Evolutionary conservation across 1,140 invertebrate species (phyloP), one percentile per base, ranked within the genome.

Genomic region (Drosophila kanapiae): DNA sequence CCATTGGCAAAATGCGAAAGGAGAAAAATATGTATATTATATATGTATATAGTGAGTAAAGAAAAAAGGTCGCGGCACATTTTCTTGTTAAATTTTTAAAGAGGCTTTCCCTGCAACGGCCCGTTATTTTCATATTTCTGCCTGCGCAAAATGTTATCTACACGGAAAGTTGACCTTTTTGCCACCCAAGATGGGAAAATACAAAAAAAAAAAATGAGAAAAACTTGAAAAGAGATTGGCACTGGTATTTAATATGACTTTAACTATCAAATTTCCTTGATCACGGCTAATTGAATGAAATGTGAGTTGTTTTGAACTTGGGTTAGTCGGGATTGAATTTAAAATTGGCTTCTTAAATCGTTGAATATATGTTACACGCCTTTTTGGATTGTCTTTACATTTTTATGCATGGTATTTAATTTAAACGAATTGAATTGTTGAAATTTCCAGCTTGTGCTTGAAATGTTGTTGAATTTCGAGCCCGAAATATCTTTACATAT

Each of bases 51-150:
- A 16, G 37, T 31, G 47, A 38, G 27, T 27, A 40, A 72, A 51
- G 33, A 47, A 57, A 71, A 42, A 42, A 58, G 67, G 51, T 59
- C 53, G 23, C 35, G 53, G 43, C 43, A 42, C 51, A 49, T 49
- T 70, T 70, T 42, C 65, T 58, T 72, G 42, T 58, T 72, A 31
- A 72, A 70, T 72, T 72, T 72, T 71, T 60, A 71, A 59, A 72
- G 53, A 72, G 37, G n/a, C 40, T 60, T 35, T 29, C 37, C 18
- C 37, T 27, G 23, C 6, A 53, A 65, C 13, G 29, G 11, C 31
- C 18, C 11, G n/a, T 58, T 47, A 35, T 72, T 59, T 48, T 45
- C 23, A 67, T 43, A 70, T 54, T 53, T 33, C n/a, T 38, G 59
- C 27, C 42, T 18, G 23, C n/a, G 60, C 48, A 27, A 37, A 62